phyloP scores from a whole-genome alignment of 1,140 invertebrate species.

The Papilio xuthus region DNA sequence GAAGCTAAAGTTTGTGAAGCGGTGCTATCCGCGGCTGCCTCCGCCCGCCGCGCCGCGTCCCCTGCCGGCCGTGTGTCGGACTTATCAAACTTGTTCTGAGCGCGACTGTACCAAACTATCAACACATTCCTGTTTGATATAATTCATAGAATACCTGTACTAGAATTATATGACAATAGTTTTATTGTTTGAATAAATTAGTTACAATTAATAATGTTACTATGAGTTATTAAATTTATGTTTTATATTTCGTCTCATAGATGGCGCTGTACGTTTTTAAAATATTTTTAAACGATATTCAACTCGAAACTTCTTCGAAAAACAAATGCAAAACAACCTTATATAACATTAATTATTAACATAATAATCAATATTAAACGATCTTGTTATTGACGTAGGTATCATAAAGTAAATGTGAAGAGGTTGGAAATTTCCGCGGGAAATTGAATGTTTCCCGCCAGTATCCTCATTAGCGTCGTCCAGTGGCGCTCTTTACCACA shows the following conservation, averaged over 20 bases:
- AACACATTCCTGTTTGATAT: background rate
- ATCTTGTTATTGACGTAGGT: conserved; percentile 6
- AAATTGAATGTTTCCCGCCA: conserved; percentile 33
- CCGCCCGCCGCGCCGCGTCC: too few species aligned
- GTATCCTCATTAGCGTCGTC: conserved; percentile 33
- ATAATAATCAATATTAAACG: background rate
- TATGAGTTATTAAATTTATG: background rate
- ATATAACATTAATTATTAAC: background rate
- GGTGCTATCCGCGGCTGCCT: background rate
- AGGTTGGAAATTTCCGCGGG: conserved; percentile 19
- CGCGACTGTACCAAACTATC: background rate
- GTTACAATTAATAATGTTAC: too few species aligned
- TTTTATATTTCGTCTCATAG: background rate
- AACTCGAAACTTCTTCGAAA: too few species aligned
- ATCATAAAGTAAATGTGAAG: conserved; percentile 1
- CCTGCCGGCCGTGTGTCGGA: background rate
- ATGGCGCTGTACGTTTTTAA: background rate
- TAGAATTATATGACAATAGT: background rate
- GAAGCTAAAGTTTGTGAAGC: conserved; percentile 6
- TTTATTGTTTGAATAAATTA: too few species aligned
- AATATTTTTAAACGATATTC: background rate
- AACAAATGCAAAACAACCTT: background rate
- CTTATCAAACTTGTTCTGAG: conserved; percentile 5
- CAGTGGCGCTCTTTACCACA: conserved; percentile 19
- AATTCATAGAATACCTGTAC: background rate